Base-by-base conservation (phyloP, 1,140 invertebrate species). In the Drosophila auraria region DNA sequence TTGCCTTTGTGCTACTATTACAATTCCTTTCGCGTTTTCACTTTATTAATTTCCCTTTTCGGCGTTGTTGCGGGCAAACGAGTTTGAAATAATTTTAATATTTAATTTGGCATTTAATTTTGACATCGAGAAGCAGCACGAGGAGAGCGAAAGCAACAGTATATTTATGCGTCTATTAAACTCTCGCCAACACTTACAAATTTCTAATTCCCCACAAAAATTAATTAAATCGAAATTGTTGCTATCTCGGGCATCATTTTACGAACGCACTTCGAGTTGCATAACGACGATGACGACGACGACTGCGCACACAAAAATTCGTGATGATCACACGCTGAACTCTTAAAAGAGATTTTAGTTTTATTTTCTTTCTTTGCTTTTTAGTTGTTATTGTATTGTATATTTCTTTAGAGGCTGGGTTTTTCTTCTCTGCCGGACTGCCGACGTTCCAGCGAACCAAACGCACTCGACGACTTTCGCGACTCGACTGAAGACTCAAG, bases 391-490 rank as follows among this genome's bases (percentile, higher is more conserved):
- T 17, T 64, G 20, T 54, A 33, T 17, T 64, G 20, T 42, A 49
- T 64, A 49, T 64, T 42, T 63, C 40, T 20, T 44, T 76, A 40
- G 40, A 59, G 44, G 45, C 56, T 78, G 62, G 58, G 38, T 36
- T 44, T 73, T 70, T 50, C 11, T 73, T 53, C 17, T 11, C 15
- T 50, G 38, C 68, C 42, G 69, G 38, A 83, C 62, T 76, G 78
- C 66, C 87, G 81, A 83, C 87, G 64, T 58, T 69, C 64, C 75
- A 90, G 51, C 60, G 25, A 68, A 73, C 56, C 78, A 92, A 91
- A 89, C 89, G 89, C 90, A 91, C 89, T 91, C 89, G 80, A 92
- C 90, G 89, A 91, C 89, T 92, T 86, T 87, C 89, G 90, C 89
- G 89, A 91, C 89, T 80, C 87, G 87, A 91, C 89, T 91, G 84